phyloP scores from a whole-genome alignment of 2,113 vertebrate genomes.

The Anguilla japonica region DNA sequence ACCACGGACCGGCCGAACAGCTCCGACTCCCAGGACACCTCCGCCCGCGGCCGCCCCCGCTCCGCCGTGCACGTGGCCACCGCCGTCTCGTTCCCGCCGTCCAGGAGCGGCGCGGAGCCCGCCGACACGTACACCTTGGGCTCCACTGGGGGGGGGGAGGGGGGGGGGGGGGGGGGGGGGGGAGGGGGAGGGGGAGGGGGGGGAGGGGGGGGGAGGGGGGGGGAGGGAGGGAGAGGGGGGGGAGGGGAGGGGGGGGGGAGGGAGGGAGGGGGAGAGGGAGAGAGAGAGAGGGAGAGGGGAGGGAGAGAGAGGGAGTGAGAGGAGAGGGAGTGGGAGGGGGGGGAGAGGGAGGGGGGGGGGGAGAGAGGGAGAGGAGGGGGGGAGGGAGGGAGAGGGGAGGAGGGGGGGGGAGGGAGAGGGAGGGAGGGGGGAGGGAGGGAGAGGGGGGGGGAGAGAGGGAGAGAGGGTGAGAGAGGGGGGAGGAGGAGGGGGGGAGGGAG shows the following conservation, averaged over 20 bases:
- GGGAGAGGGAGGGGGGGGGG: too few species aligned
- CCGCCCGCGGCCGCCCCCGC: slow-evolving; percentile 85
- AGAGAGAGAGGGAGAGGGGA: not conserved
- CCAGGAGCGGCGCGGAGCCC: slow-evolving; percentile 79
- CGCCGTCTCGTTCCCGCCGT: slow-evolving; percentile 81
- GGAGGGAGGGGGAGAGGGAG: not conserved
- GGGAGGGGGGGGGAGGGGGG: not conserved
- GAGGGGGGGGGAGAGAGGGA: not conserved
- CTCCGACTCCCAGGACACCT: slow-evolving; percentile 85
- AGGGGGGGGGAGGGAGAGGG: not conserved
- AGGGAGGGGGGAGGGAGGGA: too few species aligned
- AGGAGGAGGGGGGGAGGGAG: not conserved
- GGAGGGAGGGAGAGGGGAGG: not conserved
- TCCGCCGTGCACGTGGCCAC: slow-evolving; percentile 92
- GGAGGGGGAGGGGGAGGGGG: not conserved
- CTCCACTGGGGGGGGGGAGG: slow-evolving; percentile 74
- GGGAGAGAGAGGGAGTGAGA: not conserved
- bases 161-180: not conserved
- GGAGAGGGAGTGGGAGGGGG: too few species aligned
- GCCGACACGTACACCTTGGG: slow-evolving; percentile 86
- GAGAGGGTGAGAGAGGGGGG: not conserved
- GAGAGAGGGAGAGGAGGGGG: not conserved
- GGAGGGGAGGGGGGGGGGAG: not conserved
- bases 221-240: not conserved
- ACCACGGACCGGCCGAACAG: slow-evolving; percentile 77